Evolutionary conservation across 2,888 invertebrate genomes (phyloP).

Genomic region (Trissolcus japonicus): DNA sequence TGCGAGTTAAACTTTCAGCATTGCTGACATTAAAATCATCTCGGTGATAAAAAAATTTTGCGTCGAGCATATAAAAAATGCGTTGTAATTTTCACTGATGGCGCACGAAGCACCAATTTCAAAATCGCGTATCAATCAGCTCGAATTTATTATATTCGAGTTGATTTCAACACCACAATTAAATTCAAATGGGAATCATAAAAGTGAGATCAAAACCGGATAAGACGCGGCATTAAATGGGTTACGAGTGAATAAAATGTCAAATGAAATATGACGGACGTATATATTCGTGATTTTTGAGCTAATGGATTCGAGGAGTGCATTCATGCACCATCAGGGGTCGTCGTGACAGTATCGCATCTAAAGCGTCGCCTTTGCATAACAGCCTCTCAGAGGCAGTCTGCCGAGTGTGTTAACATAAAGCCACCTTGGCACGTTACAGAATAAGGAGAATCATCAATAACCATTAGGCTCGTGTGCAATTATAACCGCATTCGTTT

Average conservation of each 20-base stretch:
- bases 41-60: conserved; percentile 18
- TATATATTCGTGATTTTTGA: conserved; percentile 14
- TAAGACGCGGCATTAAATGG: conserved; percentile 7
- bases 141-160: no score
- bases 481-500: conserved; percentile 72
- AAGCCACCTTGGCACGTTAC: conserved; percentile 53
- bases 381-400: no score
- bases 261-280: conserved; percentile 26
- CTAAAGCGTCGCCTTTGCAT: conserved; percentile 65
- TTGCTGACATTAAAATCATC: conserved; percentile 35
- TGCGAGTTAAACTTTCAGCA: conserved; percentile 45
- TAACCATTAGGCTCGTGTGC: conserved; percentile 72
- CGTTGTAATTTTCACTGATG: no score
- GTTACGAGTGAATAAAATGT: conserved; percentile 15
- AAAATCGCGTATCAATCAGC: not conserved
- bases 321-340: conserved; percentile 62
- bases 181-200: not conserved
- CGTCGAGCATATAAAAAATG: no score
- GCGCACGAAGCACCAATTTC: not conserved
- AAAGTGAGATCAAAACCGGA: no score
- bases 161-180: not conserved
- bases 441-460: conserved; percentile 69
- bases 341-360: conserved; percentile 67
- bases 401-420: conserved; percentile 57
- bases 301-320: conserved; percentile 31